Evolutionary conservation across 2,113 vertebrate species (phyloP).

Genomic region (Dasyprocta punctata): DNA sequence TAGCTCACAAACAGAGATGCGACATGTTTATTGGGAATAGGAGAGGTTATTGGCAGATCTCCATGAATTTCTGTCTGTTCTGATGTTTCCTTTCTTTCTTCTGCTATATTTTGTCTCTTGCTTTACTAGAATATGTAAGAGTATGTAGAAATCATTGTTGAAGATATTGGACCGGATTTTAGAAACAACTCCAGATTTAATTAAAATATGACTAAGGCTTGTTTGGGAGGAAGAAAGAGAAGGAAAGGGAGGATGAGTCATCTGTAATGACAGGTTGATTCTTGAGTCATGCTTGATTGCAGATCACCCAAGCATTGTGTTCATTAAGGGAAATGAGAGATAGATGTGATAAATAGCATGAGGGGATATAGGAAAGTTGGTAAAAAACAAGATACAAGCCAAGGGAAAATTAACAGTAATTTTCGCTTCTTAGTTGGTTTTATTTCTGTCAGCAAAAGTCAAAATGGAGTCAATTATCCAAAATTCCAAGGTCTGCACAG

Average conservation of each 20-base stretch:
- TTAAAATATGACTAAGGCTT: background rate
- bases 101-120: background rate
- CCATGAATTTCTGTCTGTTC: background rate
- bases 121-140: background rate
- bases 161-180: background rate
- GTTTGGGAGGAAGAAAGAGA: background rate
- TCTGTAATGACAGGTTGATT: background rate
- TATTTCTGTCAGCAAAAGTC: background rate
- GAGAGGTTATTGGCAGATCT: background rate
- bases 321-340: background rate
- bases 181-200: conserved; percentile 7
- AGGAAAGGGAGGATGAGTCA: background rate
- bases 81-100: background rate
- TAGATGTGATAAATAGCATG: background rate
- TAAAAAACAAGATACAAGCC: background rate
- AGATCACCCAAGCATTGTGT: background rate
- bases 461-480: background rate
- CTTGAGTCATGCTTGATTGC: background rate
- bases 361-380: background rate
- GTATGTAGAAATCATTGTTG: background rate
- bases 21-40: background rate
- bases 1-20: background rate
- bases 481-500: background rate
- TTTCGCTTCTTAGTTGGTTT: background rate
- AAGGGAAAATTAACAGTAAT: background rate